These are phyloP conservation scores for Clarias pachynema DNA, from an alignment of 2,797 vertebrate genomes.

Conservation along the genomic window DNA sequence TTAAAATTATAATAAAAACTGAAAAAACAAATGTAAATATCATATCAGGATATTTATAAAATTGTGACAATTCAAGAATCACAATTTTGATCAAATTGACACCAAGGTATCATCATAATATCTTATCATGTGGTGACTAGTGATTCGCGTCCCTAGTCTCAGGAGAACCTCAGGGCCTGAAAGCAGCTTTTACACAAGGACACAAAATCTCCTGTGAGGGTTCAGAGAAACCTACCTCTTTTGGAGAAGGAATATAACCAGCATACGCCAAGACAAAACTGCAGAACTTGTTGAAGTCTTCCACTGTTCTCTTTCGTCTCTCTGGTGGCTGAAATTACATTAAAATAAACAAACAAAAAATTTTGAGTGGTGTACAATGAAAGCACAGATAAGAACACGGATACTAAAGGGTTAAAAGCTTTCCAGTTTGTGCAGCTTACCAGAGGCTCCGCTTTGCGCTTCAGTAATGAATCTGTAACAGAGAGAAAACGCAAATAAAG, in stretches of 20 bases:
- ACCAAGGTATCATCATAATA: no score
- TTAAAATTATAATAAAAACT: no score
- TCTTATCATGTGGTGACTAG: no score
- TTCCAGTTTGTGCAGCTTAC: slow-evolving; percentile 65
- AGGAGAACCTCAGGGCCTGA: not conserved
- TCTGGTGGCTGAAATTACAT: slow-evolving; percentile 80
- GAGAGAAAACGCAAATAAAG: not conserved
- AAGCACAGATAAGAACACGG: not conserved
- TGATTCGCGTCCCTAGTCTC: no score
- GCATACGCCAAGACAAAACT: slow-evolving; percentile 91
- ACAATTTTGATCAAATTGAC: no score
- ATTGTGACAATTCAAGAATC: no score
- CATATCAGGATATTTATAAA: no score
- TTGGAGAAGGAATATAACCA: slow-evolving; percentile 88
- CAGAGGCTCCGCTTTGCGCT: slow-evolving; percentile 82
- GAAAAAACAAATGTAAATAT: no score
- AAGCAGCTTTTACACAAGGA: not conserved
- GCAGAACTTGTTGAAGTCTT: slow-evolving; percentile 95
- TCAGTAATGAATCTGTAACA: slow-evolving; percentile 79
- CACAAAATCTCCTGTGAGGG: not conserved
- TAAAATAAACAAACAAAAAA: no score
- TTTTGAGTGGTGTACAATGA: not conserved
- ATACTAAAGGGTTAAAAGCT: not conserved
- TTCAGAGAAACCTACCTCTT: slow-evolving; percentile 76
- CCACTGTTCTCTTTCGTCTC: slow-evolving; percentile 88